A percentile compares a stretch with the other conserved stretches of the same genome.
Evolutionary conservation across 2,888 invertebrate genomes (phyloP).

Genomic region (Lampropteryx suffumata): DNA sequence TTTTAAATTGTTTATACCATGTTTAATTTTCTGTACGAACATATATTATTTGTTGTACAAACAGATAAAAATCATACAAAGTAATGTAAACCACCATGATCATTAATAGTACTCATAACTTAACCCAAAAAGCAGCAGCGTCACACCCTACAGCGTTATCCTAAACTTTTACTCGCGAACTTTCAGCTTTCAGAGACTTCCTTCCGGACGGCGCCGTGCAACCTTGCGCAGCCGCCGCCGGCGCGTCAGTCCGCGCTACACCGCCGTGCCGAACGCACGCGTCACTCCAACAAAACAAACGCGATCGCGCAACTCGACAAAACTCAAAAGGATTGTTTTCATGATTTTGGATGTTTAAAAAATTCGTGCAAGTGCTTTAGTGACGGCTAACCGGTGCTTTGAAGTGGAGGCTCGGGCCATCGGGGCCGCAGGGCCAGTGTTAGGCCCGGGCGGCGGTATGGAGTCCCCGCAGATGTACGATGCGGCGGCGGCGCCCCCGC

Average conservation of each 20-base stretch:
- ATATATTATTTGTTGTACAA: no score
- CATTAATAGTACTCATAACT: no score
- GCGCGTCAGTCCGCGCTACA: constrained; percentile 65
- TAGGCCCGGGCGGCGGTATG: constrained; percentile 84
- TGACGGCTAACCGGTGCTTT: constrained; percentile 74
- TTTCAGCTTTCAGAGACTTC: constrained; percentile 73
- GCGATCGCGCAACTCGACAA: constrained; percentile 38
- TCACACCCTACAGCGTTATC: constrained; percentile 24
- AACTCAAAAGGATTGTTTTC: constrained; percentile 41
- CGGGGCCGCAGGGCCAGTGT: constrained; percentile 74
- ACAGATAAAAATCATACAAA: no score
- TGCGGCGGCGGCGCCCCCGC: constrained; percentile 84
- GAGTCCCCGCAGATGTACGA: constrained; percentile 95
- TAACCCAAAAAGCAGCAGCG: constrained; percentile 1
- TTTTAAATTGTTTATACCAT: no score
- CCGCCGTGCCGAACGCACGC: constrained; percentile 66
- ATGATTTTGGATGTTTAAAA: constrained; percentile 5
- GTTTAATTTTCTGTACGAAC: no score
- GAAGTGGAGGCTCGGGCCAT: constrained; percentile 77
- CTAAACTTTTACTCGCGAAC: constrained; percentile 69
- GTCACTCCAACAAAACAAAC: constrained; percentile 36
- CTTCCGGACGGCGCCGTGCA: constrained; percentile 61
- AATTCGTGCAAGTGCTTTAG: constrained; percentile 68
- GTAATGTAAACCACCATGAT: no score
- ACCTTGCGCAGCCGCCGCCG: constrained; percentile 57